phyloP scores from a whole-genome alignment of 2,113 vertebrate genomes.

The Anarhynchus alexandrinus region DNA sequence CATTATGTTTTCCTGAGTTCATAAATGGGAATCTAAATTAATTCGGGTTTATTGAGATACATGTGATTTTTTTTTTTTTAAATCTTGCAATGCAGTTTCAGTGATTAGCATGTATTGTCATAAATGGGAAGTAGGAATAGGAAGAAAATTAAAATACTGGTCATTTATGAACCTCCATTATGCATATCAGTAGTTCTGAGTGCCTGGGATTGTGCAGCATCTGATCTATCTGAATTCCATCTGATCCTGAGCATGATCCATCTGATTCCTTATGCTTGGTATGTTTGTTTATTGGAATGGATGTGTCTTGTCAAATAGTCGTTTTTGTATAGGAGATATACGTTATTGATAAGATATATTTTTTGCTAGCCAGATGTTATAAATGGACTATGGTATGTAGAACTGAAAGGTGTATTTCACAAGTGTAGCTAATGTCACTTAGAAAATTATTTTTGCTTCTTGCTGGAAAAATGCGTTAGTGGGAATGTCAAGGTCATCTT shows the following conservation, averaged over 20 bases:
- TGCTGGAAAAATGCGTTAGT: constrained; percentile 2
- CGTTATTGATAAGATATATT: not conserved
- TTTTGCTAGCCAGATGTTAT: not conserved
- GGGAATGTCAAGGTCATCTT: constrained; percentile 21
- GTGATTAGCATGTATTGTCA: not conserved
- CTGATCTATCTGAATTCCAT: not conserved
- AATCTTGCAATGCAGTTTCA: not conserved
- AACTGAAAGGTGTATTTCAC: not conserved
- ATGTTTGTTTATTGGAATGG: not conserved
- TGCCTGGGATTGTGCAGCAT: not conserved
- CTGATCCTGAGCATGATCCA: not conserved
- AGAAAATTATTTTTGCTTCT: not conserved
- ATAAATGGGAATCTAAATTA: not conserved
- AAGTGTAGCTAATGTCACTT: not conserved
- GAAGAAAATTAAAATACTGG: not conserved
- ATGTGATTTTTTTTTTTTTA: not conserved
- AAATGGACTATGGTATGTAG: not conserved
- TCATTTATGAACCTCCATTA: not conserved
- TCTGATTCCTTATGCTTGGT: not conserved
- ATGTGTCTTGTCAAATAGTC: not conserved
- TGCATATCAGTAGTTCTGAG: not conserved
- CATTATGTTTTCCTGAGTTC: not conserved
- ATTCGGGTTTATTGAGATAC: not conserved
- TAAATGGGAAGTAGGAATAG: not conserved
- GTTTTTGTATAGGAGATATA: not conserved